Conservation (phyloP, 35 echinoderm and acorn worm genomes). For the Holothuria glaberrima region DNA sequence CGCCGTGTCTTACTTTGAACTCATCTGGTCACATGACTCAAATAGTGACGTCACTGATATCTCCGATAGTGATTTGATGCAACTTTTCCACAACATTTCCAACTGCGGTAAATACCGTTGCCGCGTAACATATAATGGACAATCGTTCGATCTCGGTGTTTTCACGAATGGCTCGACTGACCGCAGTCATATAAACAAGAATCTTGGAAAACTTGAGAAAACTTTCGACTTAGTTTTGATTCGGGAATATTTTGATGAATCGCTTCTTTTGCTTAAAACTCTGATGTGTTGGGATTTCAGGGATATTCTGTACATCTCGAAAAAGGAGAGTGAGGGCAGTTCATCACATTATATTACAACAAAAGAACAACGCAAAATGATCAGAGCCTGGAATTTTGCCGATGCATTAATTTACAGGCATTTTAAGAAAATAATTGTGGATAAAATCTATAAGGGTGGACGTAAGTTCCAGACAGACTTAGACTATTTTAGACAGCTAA, state of each 20-base stretch:
- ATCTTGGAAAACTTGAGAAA: background rate
- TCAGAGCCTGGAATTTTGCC: constrained; percentile 49
- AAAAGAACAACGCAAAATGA: background rate
- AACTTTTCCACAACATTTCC: constrained; percentile 6
- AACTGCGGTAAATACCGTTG: constrained; percentile 5
- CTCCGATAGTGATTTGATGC: background rate
- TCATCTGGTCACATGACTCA: background rate
- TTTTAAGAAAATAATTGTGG: constrained; percentile 71
- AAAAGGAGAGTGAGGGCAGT: background rate
- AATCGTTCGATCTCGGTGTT: constrained; percentile 31
- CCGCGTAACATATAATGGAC: constrained; percentile 17
- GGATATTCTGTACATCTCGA: constrained; percentile 21
- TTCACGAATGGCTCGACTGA: background rate
- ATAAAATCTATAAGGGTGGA: constrained; percentile 66
- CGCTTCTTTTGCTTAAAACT: constrained; percentile 26
- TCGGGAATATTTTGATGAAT: constrained; percentile 53
- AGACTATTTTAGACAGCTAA: background rate
- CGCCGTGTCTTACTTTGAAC: constrained; percentile 10
- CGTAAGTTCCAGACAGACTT: background rate
- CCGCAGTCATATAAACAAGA: background rate
- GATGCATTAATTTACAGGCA: constrained; percentile 57
- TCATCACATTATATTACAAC: background rate
- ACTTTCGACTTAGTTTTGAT: constrained; percentile 37
- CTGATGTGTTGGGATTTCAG: constrained; percentile 25
- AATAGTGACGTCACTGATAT: no score